phyloP scores from a whole-genome alignment of 2,888 invertebrate genomes.

The Acheta domesticus region DNA sequence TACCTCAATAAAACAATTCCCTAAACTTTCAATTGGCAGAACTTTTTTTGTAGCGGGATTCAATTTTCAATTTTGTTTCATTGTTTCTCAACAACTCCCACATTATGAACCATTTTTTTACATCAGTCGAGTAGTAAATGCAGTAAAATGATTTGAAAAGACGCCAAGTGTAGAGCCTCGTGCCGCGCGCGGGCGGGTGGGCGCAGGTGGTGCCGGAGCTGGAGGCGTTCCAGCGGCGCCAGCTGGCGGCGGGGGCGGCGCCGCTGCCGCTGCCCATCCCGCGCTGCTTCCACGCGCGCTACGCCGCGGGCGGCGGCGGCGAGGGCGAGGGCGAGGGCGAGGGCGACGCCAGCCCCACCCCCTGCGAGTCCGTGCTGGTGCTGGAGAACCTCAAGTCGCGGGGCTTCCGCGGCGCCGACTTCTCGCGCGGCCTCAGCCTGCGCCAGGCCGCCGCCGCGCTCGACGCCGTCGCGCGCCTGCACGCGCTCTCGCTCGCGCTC shows the following conservation, averaged over 20 bases:
- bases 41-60: too few species aligned
- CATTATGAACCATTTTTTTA: too few species aligned
- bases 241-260: conserved; percentile 48
- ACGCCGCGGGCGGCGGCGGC: conserved; percentile 47
- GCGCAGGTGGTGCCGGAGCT: conserved; percentile 69
- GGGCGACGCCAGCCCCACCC: conserved; percentile 47
- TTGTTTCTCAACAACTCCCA: too few species aligned
- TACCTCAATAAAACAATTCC: too few species aligned
- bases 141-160: too few species aligned
- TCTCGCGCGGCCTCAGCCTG: conserved; percentile 64
- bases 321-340: conserved; percentile 45
- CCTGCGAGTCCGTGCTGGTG: conserved; percentile 66
- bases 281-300: conserved; percentile 64
- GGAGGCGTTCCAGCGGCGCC: conserved; percentile 57
- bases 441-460: conserved; percentile 67
- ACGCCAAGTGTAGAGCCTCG: too few species aligned
- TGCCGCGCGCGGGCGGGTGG: too few species aligned
- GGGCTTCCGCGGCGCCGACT: conserved; percentile 64
- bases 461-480: conserved; percentile 67
- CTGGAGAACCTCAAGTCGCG: conserved; percentile 65
- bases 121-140: too few species aligned
- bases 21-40: too few species aligned
- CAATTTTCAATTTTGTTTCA: too few species aligned
- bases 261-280: conserved; percentile 64
- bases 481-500: conserved; percentile 66